Evolutionary conservation across 1,140 invertebrate genomes (phyloP).

Genomic region (Gryllus bimaculatus): DNA sequence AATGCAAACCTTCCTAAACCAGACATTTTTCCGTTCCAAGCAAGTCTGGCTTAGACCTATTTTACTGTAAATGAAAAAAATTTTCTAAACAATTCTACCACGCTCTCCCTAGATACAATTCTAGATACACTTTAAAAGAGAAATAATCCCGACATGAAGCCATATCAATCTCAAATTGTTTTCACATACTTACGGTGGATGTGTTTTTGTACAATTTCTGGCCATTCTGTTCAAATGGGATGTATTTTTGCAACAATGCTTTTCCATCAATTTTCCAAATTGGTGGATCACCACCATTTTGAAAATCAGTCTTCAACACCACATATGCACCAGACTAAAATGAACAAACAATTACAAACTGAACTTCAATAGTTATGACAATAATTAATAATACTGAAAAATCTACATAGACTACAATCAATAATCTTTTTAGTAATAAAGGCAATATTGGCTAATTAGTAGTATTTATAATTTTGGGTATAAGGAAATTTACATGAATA

Average conservation of each 20-base stretch:
- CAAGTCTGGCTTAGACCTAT: too few species aligned
- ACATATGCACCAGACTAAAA: constrained; percentile 59
- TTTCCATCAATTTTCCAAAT: constrained; percentile 75
- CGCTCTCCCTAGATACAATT: background rate
- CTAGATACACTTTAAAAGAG: background rate
- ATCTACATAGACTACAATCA: too few species aligned
- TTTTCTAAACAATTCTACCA: background rate
- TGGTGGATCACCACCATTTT: constrained; percentile 46
- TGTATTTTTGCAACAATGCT: constrained; percentile 64
- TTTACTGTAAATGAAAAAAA: too few species aligned
- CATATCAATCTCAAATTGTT: background rate
- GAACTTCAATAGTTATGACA: too few species aligned
- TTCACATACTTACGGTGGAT: constrained; percentile 49
- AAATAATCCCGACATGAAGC: background rate
- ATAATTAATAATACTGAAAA: too few species aligned
- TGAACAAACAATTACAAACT: background rate
- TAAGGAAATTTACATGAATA: too few species aligned
- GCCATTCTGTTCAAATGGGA: constrained; percentile 54
- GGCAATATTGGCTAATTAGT: too few species aligned
- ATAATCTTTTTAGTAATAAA: too few species aligned
- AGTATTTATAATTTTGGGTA: too few species aligned
- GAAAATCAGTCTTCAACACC: constrained; percentile 52
- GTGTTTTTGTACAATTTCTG: constrained; percentile 64
- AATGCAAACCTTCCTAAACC: too few species aligned
- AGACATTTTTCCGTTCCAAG: too few species aligned